Evolutionary conservation across 2,113 vertebrate species (phyloP).

Genomic region (Eidolon helvum): DNA sequence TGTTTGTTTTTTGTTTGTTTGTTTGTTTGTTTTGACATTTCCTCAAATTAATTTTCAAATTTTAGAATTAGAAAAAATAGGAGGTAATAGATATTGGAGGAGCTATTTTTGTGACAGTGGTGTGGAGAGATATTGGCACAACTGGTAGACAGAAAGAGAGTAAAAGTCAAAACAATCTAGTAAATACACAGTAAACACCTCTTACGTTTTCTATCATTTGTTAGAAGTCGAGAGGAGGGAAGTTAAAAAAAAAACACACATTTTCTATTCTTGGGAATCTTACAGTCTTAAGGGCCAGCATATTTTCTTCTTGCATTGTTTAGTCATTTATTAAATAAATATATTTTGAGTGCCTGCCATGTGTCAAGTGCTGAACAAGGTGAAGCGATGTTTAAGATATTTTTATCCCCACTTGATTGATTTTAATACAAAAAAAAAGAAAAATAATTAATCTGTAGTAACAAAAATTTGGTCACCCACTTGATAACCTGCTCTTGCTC

Average conservation of each 20-base stretch:
- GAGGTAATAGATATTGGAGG: not conserved
- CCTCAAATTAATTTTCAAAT: not conserved
- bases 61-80: not conserved
- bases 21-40: not conserved
- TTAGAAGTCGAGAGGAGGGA: not conserved
- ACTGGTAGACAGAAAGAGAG: not conserved
- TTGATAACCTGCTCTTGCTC: not conserved
- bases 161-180: not conserved
- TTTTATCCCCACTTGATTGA: not conserved
- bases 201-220: not conserved
- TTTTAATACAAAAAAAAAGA: not conserved
- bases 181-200: not conserved
- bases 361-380: not conserved
- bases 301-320: not conserved
- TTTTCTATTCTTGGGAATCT: not conserved
- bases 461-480: not conserved
- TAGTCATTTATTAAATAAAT: not conserved
- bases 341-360: not conserved
- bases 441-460: not conserved
- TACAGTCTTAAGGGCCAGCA: not conserved
- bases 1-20: not conserved
- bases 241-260: not conserved
- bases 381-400: not conserved
- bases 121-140: not conserved
- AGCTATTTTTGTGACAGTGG: not conserved